Evolutionary conservation across 2,888 invertebrate species (phyloP), one percentile per base, ranked within the genome.

Genomic region (Melikaiella ostensackeni): DNA sequence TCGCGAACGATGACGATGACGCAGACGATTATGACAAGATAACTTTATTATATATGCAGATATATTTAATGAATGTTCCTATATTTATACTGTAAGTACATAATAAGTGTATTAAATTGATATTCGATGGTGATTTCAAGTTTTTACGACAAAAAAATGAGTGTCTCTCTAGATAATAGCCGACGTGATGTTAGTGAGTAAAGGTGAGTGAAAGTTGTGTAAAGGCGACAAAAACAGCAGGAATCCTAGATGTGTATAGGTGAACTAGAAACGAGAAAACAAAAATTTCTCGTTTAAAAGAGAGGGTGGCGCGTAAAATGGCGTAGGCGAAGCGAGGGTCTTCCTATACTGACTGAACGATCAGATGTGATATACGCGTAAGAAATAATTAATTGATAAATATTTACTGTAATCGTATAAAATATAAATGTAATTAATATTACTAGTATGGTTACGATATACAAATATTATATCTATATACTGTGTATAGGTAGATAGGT

Each of bases 51-150:
- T 87, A 86, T 82, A 86, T 86, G 83, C 88, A 89, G 86, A 90
- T 90, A 90, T 91, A 91, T 91, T 91, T 91, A 91, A 91, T 91
- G 89, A 91, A 91, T 91, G 91, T 91, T 91, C 91, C 91, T 91
- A 91, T 91, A 91, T 91, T 91, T 91, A 88, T 90, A 90, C 88
- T 87, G 84, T 89, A 90, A 89, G 89, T 87, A 88, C 84, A 84
- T 88, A 87, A 85, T 90, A 89, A 89, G 88, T 90, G 90, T 91
- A 90, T 84, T 86, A 87, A 89, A 90, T 89, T 86, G 85, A 89
- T 91, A 91, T 90, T 91, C 86, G 88, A 87, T 90, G 91, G 90
- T 88, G 88, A 90, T 88, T 91, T 90, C 86, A 90, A 87, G 87
- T 90, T 91, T 91, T 90, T 91, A 90, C 88, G 86, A 86, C 88